These are phyloP conservation scores for Diorhabda sublineata DNA, from an alignment of 1,140 invertebrate genomes.

Conservation along the genomic window DNA sequence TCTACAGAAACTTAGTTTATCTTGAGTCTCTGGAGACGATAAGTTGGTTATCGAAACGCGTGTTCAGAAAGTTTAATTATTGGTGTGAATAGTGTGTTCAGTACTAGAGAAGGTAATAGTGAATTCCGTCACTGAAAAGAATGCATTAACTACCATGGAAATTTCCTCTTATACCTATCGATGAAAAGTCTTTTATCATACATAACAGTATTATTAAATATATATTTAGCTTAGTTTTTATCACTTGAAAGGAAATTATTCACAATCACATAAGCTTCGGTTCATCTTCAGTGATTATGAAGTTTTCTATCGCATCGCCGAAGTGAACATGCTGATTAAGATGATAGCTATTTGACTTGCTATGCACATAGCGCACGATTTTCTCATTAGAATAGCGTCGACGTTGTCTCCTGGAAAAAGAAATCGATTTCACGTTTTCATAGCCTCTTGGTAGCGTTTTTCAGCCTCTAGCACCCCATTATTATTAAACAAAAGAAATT, in stretches of 20 bases:
- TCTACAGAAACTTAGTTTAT: too few relatives aligned
- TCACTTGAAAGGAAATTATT: constrained; percentile 10
- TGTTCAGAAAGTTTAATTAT: too few relatives aligned
- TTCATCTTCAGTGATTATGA: background rate
- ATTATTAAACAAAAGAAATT: too few relatives aligned
- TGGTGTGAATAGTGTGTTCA: too few relatives aligned
- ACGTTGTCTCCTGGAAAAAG: constrained; percentile 43
- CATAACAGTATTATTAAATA: background rate
- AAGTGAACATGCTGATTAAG: constrained; percentile 28
- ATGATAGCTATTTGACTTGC: constrained; percentile 42
- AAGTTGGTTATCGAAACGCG: too few relatives aligned
- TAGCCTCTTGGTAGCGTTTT: background rate
- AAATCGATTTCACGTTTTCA: constrained; percentile 14
- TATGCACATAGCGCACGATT: constrained; percentile 44
- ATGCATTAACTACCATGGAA: too few relatives aligned
- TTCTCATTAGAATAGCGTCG: constrained; percentile 45
- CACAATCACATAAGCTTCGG: constrained; percentile 10
- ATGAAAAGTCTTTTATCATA: constrained; percentile 3
- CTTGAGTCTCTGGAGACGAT: too few relatives aligned
- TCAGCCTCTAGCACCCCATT: too few relatives aligned
- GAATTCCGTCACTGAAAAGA: too few relatives aligned
- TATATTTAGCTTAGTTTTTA: background rate
- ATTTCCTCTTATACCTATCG: background rate
- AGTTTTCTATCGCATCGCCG: constrained; percentile 23
- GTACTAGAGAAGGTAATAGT: too few relatives aligned